Percentiles rank a stretch among this genome's conserved stretches.
These are phyloP conservation scores for Drosophila bunnanda DNA, from an alignment of 2,888 invertebrate genomes.

Conservation along the genomic window DNA sequence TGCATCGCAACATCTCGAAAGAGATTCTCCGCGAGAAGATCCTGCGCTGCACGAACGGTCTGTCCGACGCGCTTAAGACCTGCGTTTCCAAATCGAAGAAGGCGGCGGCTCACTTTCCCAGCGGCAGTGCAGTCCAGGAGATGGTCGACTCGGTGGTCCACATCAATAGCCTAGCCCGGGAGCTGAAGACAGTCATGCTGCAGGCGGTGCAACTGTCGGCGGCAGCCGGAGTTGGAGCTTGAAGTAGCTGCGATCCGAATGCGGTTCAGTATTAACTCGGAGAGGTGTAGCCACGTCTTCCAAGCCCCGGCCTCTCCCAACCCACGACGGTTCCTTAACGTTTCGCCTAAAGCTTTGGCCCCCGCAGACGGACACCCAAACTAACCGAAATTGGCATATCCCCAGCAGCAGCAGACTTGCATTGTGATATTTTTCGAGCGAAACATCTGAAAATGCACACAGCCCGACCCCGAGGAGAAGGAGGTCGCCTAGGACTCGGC, in stretches of 20 bases:
- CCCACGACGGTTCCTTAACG: constrained; percentile 34
- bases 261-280: constrained; percentile 31
- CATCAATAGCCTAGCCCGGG: constrained; percentile 93
- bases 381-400: constrained; percentile 63
- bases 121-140: constrained; percentile 94
- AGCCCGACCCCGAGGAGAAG: constrained; percentile 9
- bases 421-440: constrained; percentile 71
- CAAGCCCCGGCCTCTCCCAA: constrained; percentile 30
- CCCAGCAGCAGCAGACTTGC: constrained; percentile 43
- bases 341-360: constrained; percentile 60
- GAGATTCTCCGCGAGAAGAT: constrained; percentile 90
- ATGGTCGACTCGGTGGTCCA: constrained; percentile 96
- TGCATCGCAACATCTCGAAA: constrained; percentile 93
- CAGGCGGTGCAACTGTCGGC: constrained; percentile 87
- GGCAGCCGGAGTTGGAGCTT: constrained; percentile 65
- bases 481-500: constrained; percentile 12
- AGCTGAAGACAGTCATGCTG: constrained; percentile 90
- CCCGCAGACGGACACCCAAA: constrained; percentile 16
- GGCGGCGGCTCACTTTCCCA: constrained; percentile 96
- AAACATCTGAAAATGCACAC: constrained; percentile 62
- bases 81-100: constrained; percentile 95
- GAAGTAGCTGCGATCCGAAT: constrained; percentile 1
- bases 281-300: constrained; percentile 67
- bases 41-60: constrained; percentile 90
- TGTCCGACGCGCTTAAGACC: constrained; percentile 92